Percentiles rank a stretch among this genome's conserved stretches.
Evolutionary conservation across 2,113 vertebrate species (phyloP).

Genomic region (Phrynocephalus versicolor): DNA sequence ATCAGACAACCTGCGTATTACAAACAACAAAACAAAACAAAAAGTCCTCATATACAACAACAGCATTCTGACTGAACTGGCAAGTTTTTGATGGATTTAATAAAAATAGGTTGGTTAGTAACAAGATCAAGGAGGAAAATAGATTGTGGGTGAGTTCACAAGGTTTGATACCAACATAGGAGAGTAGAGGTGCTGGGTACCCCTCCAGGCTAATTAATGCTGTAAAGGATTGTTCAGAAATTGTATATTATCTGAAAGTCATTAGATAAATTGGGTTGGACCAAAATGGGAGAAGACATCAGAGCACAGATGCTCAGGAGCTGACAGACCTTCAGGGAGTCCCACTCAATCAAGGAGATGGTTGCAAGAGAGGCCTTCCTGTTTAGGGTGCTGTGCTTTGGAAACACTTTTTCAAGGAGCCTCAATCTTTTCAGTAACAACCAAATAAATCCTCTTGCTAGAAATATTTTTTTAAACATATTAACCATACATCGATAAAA

Average conservation of each 20-base stretch:
- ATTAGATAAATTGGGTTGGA: too few species aligned
- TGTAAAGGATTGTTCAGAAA: not conserved
- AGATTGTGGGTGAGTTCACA: not conserved
- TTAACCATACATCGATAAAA: too few species aligned
- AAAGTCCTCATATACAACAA: not conserved
- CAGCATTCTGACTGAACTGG: not conserved
- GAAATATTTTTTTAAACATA: too few species aligned
- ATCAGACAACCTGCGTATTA: not conserved
- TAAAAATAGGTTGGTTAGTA: not conserved
- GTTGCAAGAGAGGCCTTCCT: not conserved
- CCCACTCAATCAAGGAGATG: not conserved
- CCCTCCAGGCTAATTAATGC: not conserved
- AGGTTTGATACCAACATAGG: not conserved
- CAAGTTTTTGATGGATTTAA: not conserved
- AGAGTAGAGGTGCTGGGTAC: not conserved
- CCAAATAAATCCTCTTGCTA: not conserved
- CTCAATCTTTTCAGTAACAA: not conserved
- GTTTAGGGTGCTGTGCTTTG: not conserved
- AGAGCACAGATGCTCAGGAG: not conserved
- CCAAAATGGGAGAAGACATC: not conserved
- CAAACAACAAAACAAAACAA: too few species aligned
- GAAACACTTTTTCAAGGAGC: not conserved
- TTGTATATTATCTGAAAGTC: not conserved
- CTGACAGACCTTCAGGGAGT: not conserved
- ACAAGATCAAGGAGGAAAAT: not conserved